A percentile compares a stretch with the other conserved stretches of the same genome.
These are phyloP conservation scores for Todus mexicanus DNA, from an alignment of 2,797 vertebrate genomes.

Conservation along the genomic window DNA sequence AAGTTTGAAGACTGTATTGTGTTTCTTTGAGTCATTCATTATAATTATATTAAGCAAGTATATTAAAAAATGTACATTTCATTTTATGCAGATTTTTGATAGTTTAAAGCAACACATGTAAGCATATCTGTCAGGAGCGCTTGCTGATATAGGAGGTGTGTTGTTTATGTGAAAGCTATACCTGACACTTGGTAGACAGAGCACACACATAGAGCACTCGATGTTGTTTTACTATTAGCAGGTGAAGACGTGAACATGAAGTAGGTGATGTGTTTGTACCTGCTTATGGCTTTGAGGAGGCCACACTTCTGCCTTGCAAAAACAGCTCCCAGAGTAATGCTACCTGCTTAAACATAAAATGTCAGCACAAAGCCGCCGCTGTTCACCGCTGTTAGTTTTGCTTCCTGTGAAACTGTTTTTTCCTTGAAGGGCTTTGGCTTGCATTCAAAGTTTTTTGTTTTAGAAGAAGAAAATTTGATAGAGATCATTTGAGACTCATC, in stretches of 20 bases:
- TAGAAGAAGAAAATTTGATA: neutral
- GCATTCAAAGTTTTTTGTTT: neutral
- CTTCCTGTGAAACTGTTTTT: neutral
- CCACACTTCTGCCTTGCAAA: neutral
- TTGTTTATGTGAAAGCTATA: neutral
- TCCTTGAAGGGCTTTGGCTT: neutral
- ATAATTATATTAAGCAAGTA: neutral
- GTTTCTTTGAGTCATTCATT: neutral
- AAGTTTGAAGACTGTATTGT: neutral
- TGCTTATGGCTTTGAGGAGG: neutral
- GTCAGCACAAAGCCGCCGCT: neutral
- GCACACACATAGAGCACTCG: neutral
- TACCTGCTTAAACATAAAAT: neutral
- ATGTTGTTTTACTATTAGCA: neutral
- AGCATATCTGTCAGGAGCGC: neutral
- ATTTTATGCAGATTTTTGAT: neutral
- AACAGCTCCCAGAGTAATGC: neutral
- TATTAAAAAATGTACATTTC: neutral
- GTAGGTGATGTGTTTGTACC: neutral
- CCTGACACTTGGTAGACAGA: neutral
- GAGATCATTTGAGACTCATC: neutral
- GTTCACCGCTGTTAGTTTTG: neutral
- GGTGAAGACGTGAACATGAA: neutral
- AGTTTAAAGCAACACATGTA: neutral
- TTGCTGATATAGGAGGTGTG: neutral